Evolutionary conservation across 2,888 invertebrate species (phyloP).

Genomic region (Drosophila birchii): DNA sequence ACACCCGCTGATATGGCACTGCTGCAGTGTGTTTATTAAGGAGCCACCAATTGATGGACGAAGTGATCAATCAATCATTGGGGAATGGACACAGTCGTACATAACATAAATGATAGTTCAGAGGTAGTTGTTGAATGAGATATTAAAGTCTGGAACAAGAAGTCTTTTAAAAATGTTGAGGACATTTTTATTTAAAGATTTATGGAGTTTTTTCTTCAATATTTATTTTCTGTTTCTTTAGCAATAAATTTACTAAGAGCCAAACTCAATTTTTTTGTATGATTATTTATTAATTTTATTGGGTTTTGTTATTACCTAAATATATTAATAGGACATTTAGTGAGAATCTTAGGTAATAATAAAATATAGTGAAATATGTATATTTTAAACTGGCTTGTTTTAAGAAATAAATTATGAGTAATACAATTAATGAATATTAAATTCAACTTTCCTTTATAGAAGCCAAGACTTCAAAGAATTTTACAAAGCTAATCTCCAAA

Average conservation of each 20-base stretch:
- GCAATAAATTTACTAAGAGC: background rate
- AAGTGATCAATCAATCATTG: constrained; percentile 36
- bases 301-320: too few species aligned
- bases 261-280: background rate
- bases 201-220: too few species aligned
- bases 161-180: background rate
- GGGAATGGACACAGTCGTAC: constrained; percentile 15
- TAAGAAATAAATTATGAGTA: too few species aligned
- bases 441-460: background rate
- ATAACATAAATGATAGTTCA: constrained; percentile 11
- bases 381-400: too few species aligned
- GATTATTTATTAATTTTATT: too few species aligned
- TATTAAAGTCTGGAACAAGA: background rate
- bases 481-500: too few species aligned
- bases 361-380: too few species aligned
- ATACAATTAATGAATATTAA: background rate
- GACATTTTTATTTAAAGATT: too few species aligned
- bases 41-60: background rate
- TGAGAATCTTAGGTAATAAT: too few species aligned
- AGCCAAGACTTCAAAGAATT: background rate
- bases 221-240: background rate
- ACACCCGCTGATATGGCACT: constrained; percentile 33
- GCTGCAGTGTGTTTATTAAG: constrained; percentile 19
- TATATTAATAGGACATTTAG: too few species aligned
- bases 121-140: background rate